These are phyloP conservation scores for Piscicola geometra DNA, from an alignment of 2,888 invertebrate genomes.

Conservation along the genomic window DNA sequence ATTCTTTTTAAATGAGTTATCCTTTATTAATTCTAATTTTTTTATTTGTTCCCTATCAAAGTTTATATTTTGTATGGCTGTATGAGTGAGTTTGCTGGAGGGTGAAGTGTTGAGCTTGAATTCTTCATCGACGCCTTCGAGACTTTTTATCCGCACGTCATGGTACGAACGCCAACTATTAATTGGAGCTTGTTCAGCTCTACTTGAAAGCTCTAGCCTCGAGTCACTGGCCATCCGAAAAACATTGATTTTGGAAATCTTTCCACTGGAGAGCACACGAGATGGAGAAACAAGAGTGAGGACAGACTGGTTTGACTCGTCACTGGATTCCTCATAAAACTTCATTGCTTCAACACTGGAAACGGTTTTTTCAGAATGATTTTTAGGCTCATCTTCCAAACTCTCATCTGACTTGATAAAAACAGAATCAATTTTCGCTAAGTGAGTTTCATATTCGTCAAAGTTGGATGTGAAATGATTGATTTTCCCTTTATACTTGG, in stretches of 20 bases:
- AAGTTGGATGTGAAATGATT: constrained; percentile 24
- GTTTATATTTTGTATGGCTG: no score
- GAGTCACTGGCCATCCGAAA: constrained; percentile 24
- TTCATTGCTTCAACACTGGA: constrained; percentile 3
- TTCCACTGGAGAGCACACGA: neutral
- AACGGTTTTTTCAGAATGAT: neutral
- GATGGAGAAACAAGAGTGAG: constrained; percentile 31
- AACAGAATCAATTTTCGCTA: constrained; percentile 31
- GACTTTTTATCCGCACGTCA: neutral
- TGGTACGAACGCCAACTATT: neutral
- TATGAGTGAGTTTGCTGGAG: neutral
- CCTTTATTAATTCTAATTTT: neutral
- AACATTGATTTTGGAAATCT: neutral
- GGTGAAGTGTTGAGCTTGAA: neutral
- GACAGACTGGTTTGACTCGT: constrained; percentile 22
- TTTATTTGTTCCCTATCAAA: neutral
- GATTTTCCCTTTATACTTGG: constrained; percentile 29
- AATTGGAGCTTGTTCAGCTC: neutral
- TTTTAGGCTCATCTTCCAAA: constrained; percentile 1
- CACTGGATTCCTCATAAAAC: neutral
- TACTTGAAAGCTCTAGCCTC: constrained; percentile 5
- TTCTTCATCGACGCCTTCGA: neutral
- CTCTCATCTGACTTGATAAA: constrained; percentile 30
- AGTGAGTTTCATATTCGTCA: constrained; percentile 29
- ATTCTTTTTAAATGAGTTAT: neutral